A percentile compares a stretch with the other conserved stretches of the same genome.
Evolutionary conservation across 1,140 invertebrate species (phyloP).

Genomic region (Dreissena rostriformis): DNA sequence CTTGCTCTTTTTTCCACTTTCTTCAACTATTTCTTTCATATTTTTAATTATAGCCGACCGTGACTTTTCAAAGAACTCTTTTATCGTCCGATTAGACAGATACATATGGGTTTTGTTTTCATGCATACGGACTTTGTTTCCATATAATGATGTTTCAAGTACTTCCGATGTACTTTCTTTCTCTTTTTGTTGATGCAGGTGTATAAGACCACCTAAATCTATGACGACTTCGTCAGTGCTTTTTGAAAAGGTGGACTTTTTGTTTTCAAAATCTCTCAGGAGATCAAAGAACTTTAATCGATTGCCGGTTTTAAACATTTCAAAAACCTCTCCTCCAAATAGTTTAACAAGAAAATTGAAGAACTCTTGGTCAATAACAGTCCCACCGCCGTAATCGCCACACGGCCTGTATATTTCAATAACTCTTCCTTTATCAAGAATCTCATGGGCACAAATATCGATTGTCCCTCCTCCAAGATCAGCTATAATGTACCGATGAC

Average conservation of each 20-base stretch:
- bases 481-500: conserved; percentile 52
- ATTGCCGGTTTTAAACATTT: not conserved
- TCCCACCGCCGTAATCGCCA: conserved; percentile 7
- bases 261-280: conserved; percentile 20
- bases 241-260: not conserved
- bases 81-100: too few relatives aligned
- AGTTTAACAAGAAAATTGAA: not conserved
- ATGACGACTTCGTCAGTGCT: not conserved
- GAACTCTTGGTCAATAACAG: conserved; percentile 12
- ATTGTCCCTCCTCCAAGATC: conserved; percentile 50
- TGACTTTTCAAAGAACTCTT: not conserved
- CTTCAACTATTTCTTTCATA: not conserved
- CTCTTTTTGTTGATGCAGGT: too few relatives aligned
- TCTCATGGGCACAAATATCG: conserved; percentile 25
- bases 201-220: too few relatives aligned
- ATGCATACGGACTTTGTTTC: too few relatives aligned
- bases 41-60: not conserved
- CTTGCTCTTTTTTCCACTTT: not conserved
- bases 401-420: not conserved
- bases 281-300: conserved; percentile 2
- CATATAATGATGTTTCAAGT: too few relatives aligned
- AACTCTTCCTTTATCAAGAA: not conserved
- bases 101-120: too few relatives aligned
- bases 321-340: conserved; percentile 14
- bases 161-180: too few relatives aligned